Evolutionary conservation across 2,113 vertebrate species (phyloP), one percentile per base, ranked within the genome.

Genomic region (Glaucomys volans): DNA sequence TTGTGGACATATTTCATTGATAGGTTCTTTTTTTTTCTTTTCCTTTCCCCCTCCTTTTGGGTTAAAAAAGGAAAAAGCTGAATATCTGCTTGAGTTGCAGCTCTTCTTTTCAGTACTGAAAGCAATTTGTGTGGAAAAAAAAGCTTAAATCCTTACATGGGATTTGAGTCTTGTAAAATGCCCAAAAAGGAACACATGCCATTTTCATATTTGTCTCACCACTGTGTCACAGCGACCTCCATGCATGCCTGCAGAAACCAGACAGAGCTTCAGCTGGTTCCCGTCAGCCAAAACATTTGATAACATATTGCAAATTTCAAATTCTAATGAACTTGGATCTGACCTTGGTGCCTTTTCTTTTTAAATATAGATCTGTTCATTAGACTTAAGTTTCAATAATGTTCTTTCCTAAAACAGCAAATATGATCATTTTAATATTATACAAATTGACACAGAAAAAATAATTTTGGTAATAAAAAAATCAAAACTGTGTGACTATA

Each of bases 21-120:
- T 11, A 86, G n/a, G 7, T 57, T 57, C 54, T 54, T 52, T 97
- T 30, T 93, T 54, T 32, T 77, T 69, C 52, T 30, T 54, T 66
- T 59, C 24, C 30, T 80, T 54, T 24, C 0, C 16, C 28, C 26
- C 13, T 97, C 87, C 81, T 94, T 77, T 76, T 77, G 30, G 44
- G 22, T 89, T 90, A 77, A 97, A 94, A 18, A 85, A 69, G 96
- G 97, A 37, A 37, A 97, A 80, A 97, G 35, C 16, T 59, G 54
- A 92, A 80, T 94, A 90, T 59, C 67, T 94, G 67, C 24, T 16
- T 26, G 4, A 84, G 40, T 90, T 90, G 74, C 62, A 94, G 67
- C 84, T 96, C 94, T 28, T 95, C 18, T 71, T 92, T 92, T 32
- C 57, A 92, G 17, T 17, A 62, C 32, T 5, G 9, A 37, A 67